phyloP scores from a whole-genome alignment of 2,797 vertebrate species.

The Yasuhikotakia modesta region DNA sequence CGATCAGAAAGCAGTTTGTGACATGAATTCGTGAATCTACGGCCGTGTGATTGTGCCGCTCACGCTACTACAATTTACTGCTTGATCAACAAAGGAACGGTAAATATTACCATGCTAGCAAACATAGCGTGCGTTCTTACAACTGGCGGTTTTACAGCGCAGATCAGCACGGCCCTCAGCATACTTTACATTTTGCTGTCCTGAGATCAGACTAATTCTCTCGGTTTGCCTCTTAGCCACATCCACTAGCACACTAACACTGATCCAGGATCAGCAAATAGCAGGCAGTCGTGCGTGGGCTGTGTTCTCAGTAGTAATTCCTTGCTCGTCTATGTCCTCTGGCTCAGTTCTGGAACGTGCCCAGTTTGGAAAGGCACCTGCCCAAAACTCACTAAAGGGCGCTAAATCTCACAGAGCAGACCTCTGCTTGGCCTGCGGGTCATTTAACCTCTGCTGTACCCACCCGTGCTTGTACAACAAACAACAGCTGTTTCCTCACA shows the following conservation, averaged over 20 bases:
- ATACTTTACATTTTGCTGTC: too few species aligned
- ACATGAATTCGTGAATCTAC: slow-evolving; percentile 37
- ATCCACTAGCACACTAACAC: background rate
- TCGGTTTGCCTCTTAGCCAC: too few species aligned
- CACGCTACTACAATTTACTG: slow-evolving; percentile 14
- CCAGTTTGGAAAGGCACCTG: slow-evolving; percentile 57
- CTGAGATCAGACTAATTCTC: background rate
- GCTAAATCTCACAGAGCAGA: slow-evolving; percentile 35
- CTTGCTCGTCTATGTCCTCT: slow-evolving; percentile 40
- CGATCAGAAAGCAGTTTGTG: slow-evolving; percentile 37
- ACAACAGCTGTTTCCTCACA: slow-evolving; percentile 65
- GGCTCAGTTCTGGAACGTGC: slow-evolving; percentile 31
- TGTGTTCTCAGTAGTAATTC: slow-evolving; percentile 16
- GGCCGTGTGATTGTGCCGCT: background rate
- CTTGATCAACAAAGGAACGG: slow-evolving; percentile 27
- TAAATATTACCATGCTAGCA: slow-evolving; percentile 21
- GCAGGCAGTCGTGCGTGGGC: background rate
- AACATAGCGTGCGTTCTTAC: background rate
- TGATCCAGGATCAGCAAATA: slow-evolving; percentile 10
- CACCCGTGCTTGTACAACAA: slow-evolving; percentile 58
- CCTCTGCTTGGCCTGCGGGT: slow-evolving; percentile 54
- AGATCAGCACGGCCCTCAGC: background rate
- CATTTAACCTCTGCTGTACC: slow-evolving; percentile 64
- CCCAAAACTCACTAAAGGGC: slow-evolving; percentile 48
- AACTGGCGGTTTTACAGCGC: slow-evolving; percentile 8